phyloP scores from a whole-genome alignment of 2,797 vertebrate genomes.

The Oophaga sylvatica region DNA sequence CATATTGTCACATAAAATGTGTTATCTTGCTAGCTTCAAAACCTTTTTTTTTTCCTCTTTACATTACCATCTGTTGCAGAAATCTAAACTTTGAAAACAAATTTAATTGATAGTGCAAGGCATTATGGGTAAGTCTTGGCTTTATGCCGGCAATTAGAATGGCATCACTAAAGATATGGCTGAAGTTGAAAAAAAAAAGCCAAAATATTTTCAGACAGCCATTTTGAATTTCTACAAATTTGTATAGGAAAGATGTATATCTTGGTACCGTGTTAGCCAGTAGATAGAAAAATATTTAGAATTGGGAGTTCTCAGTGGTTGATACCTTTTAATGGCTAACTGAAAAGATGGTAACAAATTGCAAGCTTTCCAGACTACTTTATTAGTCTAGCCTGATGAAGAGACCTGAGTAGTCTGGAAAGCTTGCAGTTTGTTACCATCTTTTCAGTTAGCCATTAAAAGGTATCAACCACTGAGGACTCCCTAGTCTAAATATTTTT shows the following conservation, averaged over 20 bases:
- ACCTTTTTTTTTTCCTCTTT: slow-evolving; percentile 59
- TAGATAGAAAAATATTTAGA: too few relatives aligned
- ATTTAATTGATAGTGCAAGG: slow-evolving; percentile 60
- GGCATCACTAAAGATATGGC: slow-evolving; percentile 39
- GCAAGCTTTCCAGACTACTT: too few relatives aligned
- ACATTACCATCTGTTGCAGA: slow-evolving; percentile 63
- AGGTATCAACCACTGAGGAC: too few relatives aligned
- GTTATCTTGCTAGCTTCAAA: slow-evolving; percentile 61
- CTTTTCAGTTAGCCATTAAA: too few relatives aligned
- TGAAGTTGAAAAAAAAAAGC: slow-evolving; percentile 30
- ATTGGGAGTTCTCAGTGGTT: too few relatives aligned
- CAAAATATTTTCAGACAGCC: slow-evolving; percentile 30
- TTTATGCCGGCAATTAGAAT: slow-evolving; percentile 55
- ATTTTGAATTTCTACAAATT: slow-evolving; percentile 13
- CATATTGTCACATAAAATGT: slow-evolving; percentile 63
- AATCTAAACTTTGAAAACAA: slow-evolving; percentile 63
- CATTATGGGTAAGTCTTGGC: slow-evolving; percentile 56
- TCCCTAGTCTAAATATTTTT: not conserved
- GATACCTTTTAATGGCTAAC: too few relatives aligned
- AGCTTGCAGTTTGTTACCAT: too few relatives aligned
- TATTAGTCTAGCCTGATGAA: too few relatives aligned
- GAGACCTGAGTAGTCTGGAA: too few relatives aligned
- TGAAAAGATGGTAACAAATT: too few relatives aligned
- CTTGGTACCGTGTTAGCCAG: too few relatives aligned
- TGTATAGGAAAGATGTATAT: too few relatives aligned